Base-by-base conservation (phyloP, 2,888 invertebrate genomes). In the Lycia hirtaria region DNA sequence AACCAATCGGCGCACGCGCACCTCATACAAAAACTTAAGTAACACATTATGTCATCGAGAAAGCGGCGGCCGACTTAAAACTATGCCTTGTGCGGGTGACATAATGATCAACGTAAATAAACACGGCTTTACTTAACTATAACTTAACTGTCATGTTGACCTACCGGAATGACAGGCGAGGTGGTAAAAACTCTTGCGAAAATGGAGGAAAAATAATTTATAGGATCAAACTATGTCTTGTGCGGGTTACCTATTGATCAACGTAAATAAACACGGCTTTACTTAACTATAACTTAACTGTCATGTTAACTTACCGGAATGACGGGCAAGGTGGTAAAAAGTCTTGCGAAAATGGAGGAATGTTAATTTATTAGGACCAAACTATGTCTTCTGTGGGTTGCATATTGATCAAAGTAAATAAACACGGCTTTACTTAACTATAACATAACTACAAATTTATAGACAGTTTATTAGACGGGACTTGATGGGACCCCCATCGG, bases 101-200 rank as follows among this genome's bases (percentile, higher is more conserved):
- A 47, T 47, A 47, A 47, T 47, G 47, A n/a, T 33, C 33, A 35
- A 17, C 33, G 47, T 47, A 47, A 47, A 47, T 47, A 47, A 47
- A 47, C 35, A 47, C 26, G 24, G 35, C n/a, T 35, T 24, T 5
- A 12, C n/a, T 32, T 24, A 10, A 12, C n/a, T 32, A 7, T 24
- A 40, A 40, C 41, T 41, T 41, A 10, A 15, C 41, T 15, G 26
- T 26, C 41, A 26, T 41, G 26, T 4, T 40, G 30, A n/a, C n/a
- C n/a, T n/a, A n/a, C n/a, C n/a, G n/a, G n/a, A n/a, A n/a, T n/a
- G n/a, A n/a, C n/a, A n/a, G n/a, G n/a, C n/a, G n/a, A n/a, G n/a
- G n/a, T n/a, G n/a, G n/a, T n/a, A n/a, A n/a, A n/a, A n/a, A n/a
- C n/a, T n/a, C n/a, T n/a, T n/a, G n/a, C n/a, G n/a, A n/a, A n/a